Base-by-base conservation (phyloP, 2,797 vertebrate genomes). In the Rousettus madagascariensis region DNA sequence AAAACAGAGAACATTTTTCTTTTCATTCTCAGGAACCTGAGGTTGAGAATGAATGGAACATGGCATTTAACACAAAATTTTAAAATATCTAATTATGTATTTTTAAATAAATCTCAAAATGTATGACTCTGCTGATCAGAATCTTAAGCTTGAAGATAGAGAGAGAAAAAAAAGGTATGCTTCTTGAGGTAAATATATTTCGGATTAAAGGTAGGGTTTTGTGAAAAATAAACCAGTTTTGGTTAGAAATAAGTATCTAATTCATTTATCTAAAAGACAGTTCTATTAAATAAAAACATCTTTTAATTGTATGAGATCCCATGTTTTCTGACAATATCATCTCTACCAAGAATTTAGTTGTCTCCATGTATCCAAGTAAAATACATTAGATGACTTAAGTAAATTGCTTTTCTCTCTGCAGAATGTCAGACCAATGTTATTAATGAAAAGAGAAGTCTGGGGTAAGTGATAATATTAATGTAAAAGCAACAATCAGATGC, bases 331-430 rank as follows among this genome's bases (percentile, higher is more conserved):
- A 72, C 24, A 88, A 69, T 78, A 68, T 55, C 36, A 33, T 87
- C 49, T 78, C 82, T 22, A 88, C 11, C 13, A 78, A 79, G 36
- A 93, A 75, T 66, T 86, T 74, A 95, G 33, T 75, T 90, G 59
- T 72, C 38, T 91, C 55, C 9, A 13, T 55, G 9, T 41, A 59
- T 61, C 24, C 12, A 77, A 74, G 41, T 33, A 87, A 92, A 94
- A 84, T 63, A 49, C 5, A 59, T 55, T 66, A 94, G 13, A 77
- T 63, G 30, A n/a, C 38, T 97, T 98, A 98, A 98, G 92, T 96
- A 96, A 97, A 94, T 97, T 98, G 96, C 95, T 98, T 98, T 98
- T 98, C 90, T 98, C 68, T 97, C 89, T 95, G 86, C 94, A 94
- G 91, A 96, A 97, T 98, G 95, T 97, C 98, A 98, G 86, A 63